phyloP scores from a whole-genome alignment of 2,113 vertebrate genomes.

The Elephantulus edwardii region DNA sequence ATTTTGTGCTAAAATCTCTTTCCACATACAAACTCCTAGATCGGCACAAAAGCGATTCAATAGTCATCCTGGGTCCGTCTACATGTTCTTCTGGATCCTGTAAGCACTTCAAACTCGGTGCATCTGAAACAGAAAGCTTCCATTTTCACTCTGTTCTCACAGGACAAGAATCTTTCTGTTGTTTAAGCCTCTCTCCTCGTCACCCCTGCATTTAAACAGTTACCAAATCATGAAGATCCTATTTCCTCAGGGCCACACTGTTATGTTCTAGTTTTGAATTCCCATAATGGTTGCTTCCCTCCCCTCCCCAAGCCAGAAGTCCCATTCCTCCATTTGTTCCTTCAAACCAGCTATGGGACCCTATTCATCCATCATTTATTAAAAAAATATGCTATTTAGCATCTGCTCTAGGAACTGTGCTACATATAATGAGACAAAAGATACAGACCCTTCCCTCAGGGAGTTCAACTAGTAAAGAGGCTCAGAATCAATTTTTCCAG shows the following conservation, averaged over 20 bases:
- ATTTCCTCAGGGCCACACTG: neutral
- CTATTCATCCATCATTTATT: neutral
- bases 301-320: neutral
- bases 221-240: neutral
- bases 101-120: neutral
- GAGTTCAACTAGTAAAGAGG: neutral
- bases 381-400: neutral
- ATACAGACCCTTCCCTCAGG: neutral
- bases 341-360: neutral
- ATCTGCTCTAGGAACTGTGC: neutral
- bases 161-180: neutral
- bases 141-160: neutral
- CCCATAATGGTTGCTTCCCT: neutral
- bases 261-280: neutral
- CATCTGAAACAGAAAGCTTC: neutral
- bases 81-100: neutral
- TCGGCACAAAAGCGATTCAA: neutral
- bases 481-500: neutral
- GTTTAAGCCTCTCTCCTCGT: neutral
- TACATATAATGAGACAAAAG: neutral
- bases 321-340: neutral
- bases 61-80: neutral
- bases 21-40: neutral
- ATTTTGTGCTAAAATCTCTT: neutral
- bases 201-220: neutral